Percentiles rank a stretch among this genome's conserved stretches.
Conservation (phyloP, 2,888 invertebrate species). For the Drosophila vallismaia region DNA sequence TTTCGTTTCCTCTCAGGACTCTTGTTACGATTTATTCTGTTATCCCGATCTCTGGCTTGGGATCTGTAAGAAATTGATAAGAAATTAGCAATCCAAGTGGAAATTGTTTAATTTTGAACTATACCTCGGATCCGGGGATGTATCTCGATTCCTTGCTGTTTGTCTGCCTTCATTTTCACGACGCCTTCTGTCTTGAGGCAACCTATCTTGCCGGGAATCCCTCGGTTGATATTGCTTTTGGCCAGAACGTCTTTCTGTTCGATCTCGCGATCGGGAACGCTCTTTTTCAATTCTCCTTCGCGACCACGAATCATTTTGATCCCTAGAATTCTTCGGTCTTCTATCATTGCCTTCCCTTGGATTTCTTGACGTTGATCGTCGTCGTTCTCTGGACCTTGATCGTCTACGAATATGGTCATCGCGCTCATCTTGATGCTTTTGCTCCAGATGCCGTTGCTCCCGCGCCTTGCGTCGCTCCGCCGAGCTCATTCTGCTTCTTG, state of each 20-base stretch:
- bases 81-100: no score
- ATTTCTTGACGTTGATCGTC: conserved; percentile 16
- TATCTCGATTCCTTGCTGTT: not conserved
- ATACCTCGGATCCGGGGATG: conserved; percentile 45
- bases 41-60: not conserved
- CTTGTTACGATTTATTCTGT: not conserved
- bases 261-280: conserved; percentile 1
- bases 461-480: conserved; percentile 66
- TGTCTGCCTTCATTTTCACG: conserved; percentile 35
- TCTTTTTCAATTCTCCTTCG: not conserved
- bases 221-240: conserved; percentile 1
- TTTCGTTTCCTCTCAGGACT: conserved; percentile 25
- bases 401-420: conserved; percentile 8
- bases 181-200: conserved; percentile 24
- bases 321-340: not conserved
- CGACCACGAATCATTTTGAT: conserved; percentile 12
- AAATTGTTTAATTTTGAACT: no score
- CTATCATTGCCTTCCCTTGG: not conserved
- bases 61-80: no score
- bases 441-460: conserved; percentile 69
- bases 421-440: conserved; percentile 41
- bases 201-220: conserved; percentile 26
- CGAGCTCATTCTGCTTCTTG: conserved; percentile 42
- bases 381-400: conserved; percentile 26
- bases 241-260: conserved; percentile 1